These are phyloP conservation scores for Empidonax alnorum DNA, from an alignment of 2,113 vertebrate genomes.

Conservation along the genomic window DNA sequence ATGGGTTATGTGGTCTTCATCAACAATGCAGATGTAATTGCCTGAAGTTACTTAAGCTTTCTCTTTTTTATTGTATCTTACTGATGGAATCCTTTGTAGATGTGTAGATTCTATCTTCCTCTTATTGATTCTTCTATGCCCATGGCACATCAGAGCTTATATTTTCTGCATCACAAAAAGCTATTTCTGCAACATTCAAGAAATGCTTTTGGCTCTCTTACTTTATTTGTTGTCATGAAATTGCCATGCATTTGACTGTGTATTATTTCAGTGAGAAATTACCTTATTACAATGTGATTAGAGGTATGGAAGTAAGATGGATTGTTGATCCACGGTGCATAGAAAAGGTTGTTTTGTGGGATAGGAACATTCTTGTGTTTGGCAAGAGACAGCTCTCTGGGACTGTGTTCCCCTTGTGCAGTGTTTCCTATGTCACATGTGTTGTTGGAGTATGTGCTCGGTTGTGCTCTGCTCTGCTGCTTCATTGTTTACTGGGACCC, in stretches of 20 bases:
- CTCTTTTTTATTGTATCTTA: conserved; percentile 25
- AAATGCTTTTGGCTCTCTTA: conserved; percentile 27
- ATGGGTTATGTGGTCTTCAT: conserved; percentile 14
- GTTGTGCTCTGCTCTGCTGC: neutral
- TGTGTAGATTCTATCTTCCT: neutral
- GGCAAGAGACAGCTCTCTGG: neutral
- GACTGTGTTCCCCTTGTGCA: neutral
- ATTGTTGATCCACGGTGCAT: neutral
- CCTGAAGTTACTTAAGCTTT: conserved; percentile 62
- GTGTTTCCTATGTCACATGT: neutral
- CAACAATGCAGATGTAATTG: conserved; percentile 29
- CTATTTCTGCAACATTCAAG: conserved; percentile 14
- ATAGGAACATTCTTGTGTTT: neutral
- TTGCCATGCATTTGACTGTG: neutral
- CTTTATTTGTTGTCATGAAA: conserved; percentile 25
- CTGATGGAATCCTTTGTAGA: conserved; percentile 53
- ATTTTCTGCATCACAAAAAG: conserved; percentile 38
- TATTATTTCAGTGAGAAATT: neutral
- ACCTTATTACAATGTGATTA: neutral
- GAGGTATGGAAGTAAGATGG: neutral
- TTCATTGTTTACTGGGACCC: neutral
- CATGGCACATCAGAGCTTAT: neutral
- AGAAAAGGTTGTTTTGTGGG: neutral
- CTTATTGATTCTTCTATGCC: conserved; percentile 57
- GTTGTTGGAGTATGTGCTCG: neutral